Percentiles rank a stretch among this genome's conserved stretches.
Conservation (phyloP, 1,140 invertebrate species). For the Triops cancriformis region DNA sequence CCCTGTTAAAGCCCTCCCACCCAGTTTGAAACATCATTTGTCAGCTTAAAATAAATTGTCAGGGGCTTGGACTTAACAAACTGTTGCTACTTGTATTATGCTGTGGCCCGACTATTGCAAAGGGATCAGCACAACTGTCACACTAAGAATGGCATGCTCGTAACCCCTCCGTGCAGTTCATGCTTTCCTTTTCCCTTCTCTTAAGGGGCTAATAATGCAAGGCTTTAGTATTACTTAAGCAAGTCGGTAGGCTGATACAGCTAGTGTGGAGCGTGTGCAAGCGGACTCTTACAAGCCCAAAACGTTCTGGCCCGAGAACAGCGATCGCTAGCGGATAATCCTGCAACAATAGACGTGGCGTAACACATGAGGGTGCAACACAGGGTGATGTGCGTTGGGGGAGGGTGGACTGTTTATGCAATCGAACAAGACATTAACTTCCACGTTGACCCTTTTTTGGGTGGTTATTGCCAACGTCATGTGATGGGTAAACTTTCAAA, state of each 20-base stretch:
- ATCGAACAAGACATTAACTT: background rate
- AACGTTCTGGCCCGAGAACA: background rate
- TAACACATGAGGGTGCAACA: background rate
- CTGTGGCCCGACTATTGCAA: background rate
- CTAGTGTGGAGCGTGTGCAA: background rate
- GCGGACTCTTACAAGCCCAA: background rate
- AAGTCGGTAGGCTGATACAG: background rate
- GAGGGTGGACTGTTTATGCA: background rate
- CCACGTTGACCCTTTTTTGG: background rate
- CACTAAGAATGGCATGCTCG: background rate
- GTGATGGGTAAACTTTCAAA: background rate
- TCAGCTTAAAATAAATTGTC: slow-evolving; percentile 3
- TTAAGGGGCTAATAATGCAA: background rate
- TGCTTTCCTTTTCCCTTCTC: background rate
- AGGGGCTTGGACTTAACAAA: background rate
- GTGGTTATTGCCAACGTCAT: background rate
- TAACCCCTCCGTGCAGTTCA: background rate
- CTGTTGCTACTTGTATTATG: background rate
- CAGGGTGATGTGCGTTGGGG: background rate
- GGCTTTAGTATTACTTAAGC: background rate
- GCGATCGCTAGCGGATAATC: background rate
- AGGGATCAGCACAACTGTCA: slow-evolving; percentile 2
- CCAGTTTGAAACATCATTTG: slow-evolving; percentile 5
- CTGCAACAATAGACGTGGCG: background rate
- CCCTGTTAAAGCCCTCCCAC: background rate